Evolutionary conservation across 2,888 invertebrate species (phyloP).

Genomic region (Xestia ashworthii): DNA sequence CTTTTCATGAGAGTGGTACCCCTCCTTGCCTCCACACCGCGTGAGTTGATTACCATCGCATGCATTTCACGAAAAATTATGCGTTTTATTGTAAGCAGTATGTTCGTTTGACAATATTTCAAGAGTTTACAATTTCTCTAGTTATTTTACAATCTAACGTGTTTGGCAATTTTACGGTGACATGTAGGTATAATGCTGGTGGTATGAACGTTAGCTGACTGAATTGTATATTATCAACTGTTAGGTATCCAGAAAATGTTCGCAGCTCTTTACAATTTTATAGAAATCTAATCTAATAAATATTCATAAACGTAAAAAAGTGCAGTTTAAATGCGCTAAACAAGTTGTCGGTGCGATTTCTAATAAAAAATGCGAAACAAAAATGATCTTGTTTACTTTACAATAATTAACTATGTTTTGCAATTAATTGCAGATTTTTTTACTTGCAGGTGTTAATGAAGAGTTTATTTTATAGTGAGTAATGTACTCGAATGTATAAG

Average conservation of each 20-base stretch:
- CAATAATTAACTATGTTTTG: conserved; percentile 29
- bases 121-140: too few species aligned
- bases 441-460: conserved; percentile 11
- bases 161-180: too few species aligned
- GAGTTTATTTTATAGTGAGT: background rate
- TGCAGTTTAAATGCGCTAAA: conserved; percentile 37
- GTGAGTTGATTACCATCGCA: too few species aligned
- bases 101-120: too few species aligned
- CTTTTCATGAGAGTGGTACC: too few species aligned
- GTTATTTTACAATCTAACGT: too few species aligned
- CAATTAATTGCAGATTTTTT: conserved; percentile 35
- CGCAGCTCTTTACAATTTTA: background rate
- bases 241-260: background rate
- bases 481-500: background rate
- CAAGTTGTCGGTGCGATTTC: conserved; percentile 39
- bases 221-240: background rate
- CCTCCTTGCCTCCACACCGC: too few species aligned
- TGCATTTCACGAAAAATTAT: too few species aligned
- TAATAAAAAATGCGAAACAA: conserved; percentile 40
- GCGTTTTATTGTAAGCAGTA: too few species aligned
- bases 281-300: conserved; percentile 46
- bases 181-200: too few species aligned
- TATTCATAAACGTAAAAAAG: conserved; percentile 35
- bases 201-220: too few species aligned
- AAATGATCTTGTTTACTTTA: conserved; percentile 17